Evolutionary conservation across 2,113 vertebrate species (phyloP), one percentile per base, ranked within the genome.

Genomic region (Sinosuthora webbiana): DNA sequence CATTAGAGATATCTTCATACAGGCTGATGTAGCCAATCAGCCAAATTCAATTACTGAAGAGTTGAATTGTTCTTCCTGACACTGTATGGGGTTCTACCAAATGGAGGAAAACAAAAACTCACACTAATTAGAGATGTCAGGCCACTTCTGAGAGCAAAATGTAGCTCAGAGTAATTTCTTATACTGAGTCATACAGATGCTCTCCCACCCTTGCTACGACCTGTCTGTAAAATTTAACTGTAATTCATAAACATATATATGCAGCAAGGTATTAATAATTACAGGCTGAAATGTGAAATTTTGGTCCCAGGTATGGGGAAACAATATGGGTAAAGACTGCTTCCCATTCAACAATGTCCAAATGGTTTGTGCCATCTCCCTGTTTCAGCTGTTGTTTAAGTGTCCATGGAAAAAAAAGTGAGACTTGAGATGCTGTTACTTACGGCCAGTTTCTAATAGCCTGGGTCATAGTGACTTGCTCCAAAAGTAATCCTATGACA

Each of bases 201-300:
- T 7, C 2, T 42, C 23, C 52, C 52, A 74, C 7, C 2, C 10
- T 59, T 81, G 22, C 30, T 82, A 21, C 0, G 0, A 35, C 7
- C 5, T 73, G 45, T 41, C 30, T 52, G 6, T 77, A 67, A 82
- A 76, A 75, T 41, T 53, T 30, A 83, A 3, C 1, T 28, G 11
- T 75, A 67, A 15, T 8, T 47, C 8, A 63, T 65, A 65, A 90
- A 49, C 12, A 7, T 44, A 27, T 4, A 20, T 52, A 20, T 30
- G 20, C 9, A 56, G 28, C 5, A 55, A 88, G 9, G 3, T 62
- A 41, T 62, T 80, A 49, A 41, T 52, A 68, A 69, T 83, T 33
- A 53, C 8, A 44, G 31, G 25, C 3, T 65, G 50, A 89, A 83
- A 69, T 37, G 9, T 69, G 31, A 60, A 57, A 64, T 77, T 80